phyloP scores from a whole-genome alignment of 64 coral and sea anemone species.

The Montipora capricornis region DNA sequence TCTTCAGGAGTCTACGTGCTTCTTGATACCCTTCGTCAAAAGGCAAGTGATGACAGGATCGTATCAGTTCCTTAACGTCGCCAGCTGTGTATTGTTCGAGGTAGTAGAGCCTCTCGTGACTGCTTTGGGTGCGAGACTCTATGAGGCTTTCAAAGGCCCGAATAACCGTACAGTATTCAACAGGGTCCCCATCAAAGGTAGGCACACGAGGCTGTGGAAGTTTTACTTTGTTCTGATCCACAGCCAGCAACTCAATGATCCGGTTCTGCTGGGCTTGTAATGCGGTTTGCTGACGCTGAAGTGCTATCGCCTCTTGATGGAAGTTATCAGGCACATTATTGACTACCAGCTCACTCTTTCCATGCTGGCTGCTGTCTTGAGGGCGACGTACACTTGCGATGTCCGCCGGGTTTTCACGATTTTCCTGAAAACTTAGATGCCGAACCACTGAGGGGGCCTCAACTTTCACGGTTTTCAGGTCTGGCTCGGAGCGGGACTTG shows the following conservation, averaged over 20 bases:
- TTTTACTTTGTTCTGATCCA: neutral
- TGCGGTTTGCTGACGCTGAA: neutral
- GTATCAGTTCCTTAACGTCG: slow-evolving; percentile 37
- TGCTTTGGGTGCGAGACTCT: neutral
- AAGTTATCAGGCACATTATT: neutral
- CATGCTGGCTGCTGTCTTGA: no score
- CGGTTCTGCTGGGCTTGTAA: neutral
- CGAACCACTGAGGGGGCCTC: no score
- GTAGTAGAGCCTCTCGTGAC: slow-evolving; percentile 37
- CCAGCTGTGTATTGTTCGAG: slow-evolving; percentile 51
- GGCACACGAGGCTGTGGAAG: slow-evolving; percentile 8
- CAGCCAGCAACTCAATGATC: neutral
- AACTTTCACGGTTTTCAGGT: no score
- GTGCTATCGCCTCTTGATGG: no score
- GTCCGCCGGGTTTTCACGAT: no score
- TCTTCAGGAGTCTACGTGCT: slow-evolving; percentile 7
- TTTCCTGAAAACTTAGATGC: no score
- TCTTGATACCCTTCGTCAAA: neutral
- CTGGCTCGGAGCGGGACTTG: no score
- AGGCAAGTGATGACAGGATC: slow-evolving; percentile 33
- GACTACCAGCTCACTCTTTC: no score
- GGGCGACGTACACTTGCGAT: no score
- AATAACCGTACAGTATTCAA: slow-evolving; percentile 18
- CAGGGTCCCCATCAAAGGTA: neutral
- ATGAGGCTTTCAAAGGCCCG: slow-evolving; percentile 11